Percentiles rank a stretch among this genome's conserved stretches.
Evolutionary conservation across 2,888 invertebrate genomes (phyloP).

Genomic region (Apotomis capreana): DNA sequence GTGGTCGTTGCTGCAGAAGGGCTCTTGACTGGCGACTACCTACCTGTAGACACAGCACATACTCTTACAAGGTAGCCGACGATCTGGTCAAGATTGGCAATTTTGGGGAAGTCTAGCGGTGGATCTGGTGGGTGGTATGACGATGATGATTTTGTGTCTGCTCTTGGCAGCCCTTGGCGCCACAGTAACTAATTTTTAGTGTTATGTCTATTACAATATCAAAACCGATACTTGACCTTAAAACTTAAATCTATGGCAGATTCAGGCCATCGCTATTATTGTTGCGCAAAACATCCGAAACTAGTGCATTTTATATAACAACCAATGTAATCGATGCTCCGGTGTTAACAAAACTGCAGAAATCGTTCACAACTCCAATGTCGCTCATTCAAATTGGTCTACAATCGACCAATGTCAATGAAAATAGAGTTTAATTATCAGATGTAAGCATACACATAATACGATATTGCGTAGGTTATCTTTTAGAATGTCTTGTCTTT

Average conservation of each 20-base stretch:
- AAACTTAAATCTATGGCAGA: conserved; percentile 6
- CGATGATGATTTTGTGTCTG: too few relatives aligned
- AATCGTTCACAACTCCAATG: neutral
- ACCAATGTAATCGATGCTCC: conserved; percentile 10
- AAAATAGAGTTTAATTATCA: neutral
- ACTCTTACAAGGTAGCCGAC: too few relatives aligned
- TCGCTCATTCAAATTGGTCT: neutral
- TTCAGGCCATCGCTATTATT: conserved; percentile 13
- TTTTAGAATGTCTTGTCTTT: conserved; percentile 3
- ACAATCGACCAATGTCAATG: neutral
- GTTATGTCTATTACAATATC: neutral
- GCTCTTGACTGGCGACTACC: too few relatives aligned
- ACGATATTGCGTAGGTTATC: neutral
- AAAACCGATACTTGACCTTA: neutral
- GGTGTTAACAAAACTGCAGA: neutral
- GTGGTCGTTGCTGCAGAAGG: too few relatives aligned
- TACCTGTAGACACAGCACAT: too few relatives aligned
- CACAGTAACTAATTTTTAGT: too few relatives aligned
- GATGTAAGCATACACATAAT: neutral
- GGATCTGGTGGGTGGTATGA: too few relatives aligned
- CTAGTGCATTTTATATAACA: conserved; percentile 37
- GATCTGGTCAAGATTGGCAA: too few relatives aligned
- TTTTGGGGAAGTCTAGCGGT: too few relatives aligned
- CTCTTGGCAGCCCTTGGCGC: too few relatives aligned
- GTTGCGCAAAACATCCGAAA: conserved; percentile 28